Conservation (phyloP, 2,888 invertebrate genomes). For the Leucophenga montana region DNA sequence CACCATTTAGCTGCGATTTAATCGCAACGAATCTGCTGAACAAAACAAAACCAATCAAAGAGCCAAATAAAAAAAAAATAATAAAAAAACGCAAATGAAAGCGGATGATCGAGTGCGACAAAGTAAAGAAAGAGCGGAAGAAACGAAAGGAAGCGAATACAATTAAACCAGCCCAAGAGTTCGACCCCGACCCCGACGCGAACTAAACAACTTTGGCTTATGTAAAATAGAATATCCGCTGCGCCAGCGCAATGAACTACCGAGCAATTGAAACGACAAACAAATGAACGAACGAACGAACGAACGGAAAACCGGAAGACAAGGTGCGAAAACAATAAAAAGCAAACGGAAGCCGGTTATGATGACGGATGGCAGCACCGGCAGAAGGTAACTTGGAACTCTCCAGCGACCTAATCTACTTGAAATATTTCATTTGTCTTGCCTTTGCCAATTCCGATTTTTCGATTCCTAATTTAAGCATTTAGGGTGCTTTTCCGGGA, state of each 20-base stretch:
- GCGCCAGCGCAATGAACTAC: constrained; percentile 47
- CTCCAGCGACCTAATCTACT: not conserved
- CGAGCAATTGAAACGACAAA: constrained; percentile 38
- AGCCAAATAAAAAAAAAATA: constrained; percentile 27
- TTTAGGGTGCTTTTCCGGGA: constrained; percentile 52
- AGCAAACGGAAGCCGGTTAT: constrained; percentile 28
- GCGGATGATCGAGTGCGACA: constrained; percentile 20
- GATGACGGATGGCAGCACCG: not conserved
- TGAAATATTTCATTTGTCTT: too few relatives aligned
- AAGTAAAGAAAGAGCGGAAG: not conserved
- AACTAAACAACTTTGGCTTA: constrained; percentile 1
- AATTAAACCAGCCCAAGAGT: not conserved
- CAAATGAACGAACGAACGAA: constrained; percentile 30
- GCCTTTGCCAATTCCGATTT: too few relatives aligned
- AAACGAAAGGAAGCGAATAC: not conserved
- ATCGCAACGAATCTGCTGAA: constrained; percentile 55
- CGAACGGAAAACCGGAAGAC: constrained; percentile 5
- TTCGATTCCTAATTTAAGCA: too few relatives aligned
- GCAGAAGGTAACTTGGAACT: constrained; percentile 27
- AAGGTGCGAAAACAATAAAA: constrained; percentile 32
- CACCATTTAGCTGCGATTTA: constrained; percentile 33
- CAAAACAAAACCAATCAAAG: constrained; percentile 57
- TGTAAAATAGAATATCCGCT: constrained; percentile 57
- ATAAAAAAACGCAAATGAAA: constrained; percentile 27
- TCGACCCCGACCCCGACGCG: not conserved